These are phyloP conservation scores for Helicoverpa zea DNA, from an alignment of 1,140 invertebrate genomes.

Conservation along the genomic window DNA sequence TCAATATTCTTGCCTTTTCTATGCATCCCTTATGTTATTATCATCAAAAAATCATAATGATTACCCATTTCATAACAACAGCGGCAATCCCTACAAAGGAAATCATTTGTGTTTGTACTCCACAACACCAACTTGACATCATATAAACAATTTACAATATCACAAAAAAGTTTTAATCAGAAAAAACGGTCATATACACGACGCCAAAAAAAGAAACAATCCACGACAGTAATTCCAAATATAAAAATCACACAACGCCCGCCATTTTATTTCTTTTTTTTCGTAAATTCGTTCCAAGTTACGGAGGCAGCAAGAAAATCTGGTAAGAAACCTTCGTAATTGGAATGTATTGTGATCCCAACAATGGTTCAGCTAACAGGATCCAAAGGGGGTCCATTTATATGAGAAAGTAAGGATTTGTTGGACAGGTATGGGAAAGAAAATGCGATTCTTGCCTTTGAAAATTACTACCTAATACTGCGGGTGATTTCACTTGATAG, in stretches of 20 bases:
- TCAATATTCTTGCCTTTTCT: too few relatives aligned
- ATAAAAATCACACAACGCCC: not conserved
- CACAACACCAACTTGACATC: not conserved
- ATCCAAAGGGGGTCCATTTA: constrained; percentile 53
- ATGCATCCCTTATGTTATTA: too few relatives aligned
- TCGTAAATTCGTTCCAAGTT: constrained; percentile 27
- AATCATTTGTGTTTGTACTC: too few relatives aligned
- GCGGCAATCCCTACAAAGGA: too few relatives aligned
- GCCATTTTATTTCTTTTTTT: constrained; percentile 20
- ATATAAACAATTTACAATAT: not conserved
- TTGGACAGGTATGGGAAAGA: constrained; percentile 33
- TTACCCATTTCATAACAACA: not conserved
- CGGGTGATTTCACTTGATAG: not conserved
- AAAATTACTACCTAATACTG: constrained; percentile 10
- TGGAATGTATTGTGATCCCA: constrained; percentile 58
- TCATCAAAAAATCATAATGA: too few relatives aligned
- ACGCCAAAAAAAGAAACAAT: not conserved
- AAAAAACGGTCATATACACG: not conserved
- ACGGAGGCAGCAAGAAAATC: constrained; percentile 46
- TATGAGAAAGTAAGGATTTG: constrained; percentile 48
- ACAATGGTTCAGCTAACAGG: constrained; percentile 55
- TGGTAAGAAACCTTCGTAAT: constrained; percentile 52
- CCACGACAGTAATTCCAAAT: not conserved
- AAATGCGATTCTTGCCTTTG: constrained; percentile 26
- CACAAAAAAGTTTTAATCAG: too few relatives aligned